Evolutionary conservation across 2,113 vertebrate species (phyloP).

Genomic region (Scolopax mira): DNA sequence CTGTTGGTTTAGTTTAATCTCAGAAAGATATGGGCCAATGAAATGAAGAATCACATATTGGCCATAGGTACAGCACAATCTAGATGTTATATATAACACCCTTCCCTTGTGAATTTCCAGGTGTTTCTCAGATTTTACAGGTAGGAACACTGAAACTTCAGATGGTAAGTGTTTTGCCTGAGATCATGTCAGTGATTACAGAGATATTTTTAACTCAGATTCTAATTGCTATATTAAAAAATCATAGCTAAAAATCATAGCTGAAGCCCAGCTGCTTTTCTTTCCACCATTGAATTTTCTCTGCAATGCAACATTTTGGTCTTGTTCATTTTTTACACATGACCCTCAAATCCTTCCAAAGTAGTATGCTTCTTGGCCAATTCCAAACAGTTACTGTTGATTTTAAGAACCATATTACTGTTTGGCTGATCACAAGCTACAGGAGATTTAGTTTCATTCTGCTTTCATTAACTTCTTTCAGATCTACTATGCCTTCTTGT

Average conservation of each 20-base stretch:
- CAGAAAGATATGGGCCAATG: neutral
- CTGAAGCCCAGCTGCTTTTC: neutral
- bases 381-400: neutral
- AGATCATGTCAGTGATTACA: neutral
- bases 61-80: neutral
- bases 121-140: neutral
- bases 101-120: neutral
- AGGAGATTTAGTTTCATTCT: neutral
- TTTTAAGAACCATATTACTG: neutral
- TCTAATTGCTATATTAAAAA: neutral
- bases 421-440: neutral
- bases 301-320: neutral
- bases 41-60: neutral
- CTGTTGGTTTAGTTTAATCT: neutral
- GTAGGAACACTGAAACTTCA: neutral
- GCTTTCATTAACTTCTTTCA: slow-evolving; percentile 1
- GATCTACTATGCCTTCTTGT: neutral
- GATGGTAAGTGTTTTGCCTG: neutral
- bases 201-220: neutral
- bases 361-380: neutral
- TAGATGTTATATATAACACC: neutral
- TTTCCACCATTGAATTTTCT: neutral
- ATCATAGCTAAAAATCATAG: neutral
- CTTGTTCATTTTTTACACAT: neutral
- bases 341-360: neutral